Base-by-base conservation (phyloP, 2,797 vertebrate species). In the Orientallactaga sibirica region DNA sequence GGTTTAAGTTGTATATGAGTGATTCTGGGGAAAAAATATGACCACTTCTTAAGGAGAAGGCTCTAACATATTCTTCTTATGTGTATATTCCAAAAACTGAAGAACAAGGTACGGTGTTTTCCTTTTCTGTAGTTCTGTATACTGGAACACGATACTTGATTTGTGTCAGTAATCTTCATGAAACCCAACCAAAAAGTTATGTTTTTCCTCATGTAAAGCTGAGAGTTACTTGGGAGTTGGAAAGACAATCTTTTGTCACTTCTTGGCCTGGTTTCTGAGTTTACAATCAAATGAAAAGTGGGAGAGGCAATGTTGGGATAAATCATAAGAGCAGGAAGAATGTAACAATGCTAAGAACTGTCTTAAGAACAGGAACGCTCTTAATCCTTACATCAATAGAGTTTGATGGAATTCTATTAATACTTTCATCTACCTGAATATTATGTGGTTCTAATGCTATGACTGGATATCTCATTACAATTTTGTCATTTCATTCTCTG, bases 231-330 rank as follows among this genome's bases (percentile, higher is more conserved):
- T 24, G 29, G 25, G 66, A 52, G 2, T 85, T 25, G 82, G 67
- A 48, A 82, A 86, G 24, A 68, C 7, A 90, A 84, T 29, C 12
- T 73, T 55, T 75, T 73, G 76, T 55, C 7, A 79, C 15, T 85
- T 84, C 25, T 94, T 92, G 33, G 61, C 67, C 16, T 90, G 10
- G 7, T 82, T 83, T 91, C 88, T 91, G 91, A 71, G 37, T 76
- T 94, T 70, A 70, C 87, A 92, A 79, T 25, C 27, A 95, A 86
- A 86, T 61, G 61, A 92, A 75, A 55, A 78, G n/a, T 15, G 33
- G 43, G 15, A 37, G 37, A 55, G 77, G 27, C 33, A 71, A 83
- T 33, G 0, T 86, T 95, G 73, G 52, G 55, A 73, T 80, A 89
- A 66, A 80, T 78, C 61, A 5, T 76, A 25, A 61, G 24, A 88